Base-by-base conservation (phyloP, 2,888 invertebrate genomes). In the Macaria notata region DNA sequence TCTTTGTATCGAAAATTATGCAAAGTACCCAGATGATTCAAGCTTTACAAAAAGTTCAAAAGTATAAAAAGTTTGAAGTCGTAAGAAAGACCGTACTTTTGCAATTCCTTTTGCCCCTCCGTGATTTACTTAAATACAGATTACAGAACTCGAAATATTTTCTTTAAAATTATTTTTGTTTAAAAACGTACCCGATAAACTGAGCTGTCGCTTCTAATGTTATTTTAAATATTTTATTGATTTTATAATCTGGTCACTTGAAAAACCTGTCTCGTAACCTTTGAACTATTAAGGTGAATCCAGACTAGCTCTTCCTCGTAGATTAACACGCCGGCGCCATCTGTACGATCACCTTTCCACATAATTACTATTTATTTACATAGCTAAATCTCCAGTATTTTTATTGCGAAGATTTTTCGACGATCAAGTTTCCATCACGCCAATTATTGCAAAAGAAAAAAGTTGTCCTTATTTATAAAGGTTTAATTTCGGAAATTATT, bases 211-310 rank as follows among this genome's bases (percentile, higher is more conserved):
- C 68, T 68, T 59, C 46, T 70, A 72, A 74, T 71, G 68, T 73
- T 67, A 67, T 71, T 76, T 73, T 70, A 72, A 73, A 78, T 76
- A 76, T 77, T 76, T 76, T 76, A 78, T 81, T 74, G 72, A 72
- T 73, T 72, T 68, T 68, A 74, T 71, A 72, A 76, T 68, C 72
- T 73, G 75, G 73, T 72, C 76, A 72, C 73, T 75, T 66, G 79
- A 68, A 53, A 74, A 84, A 87, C 86, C 82, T 61, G 87, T 81
- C 56, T 75, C 55, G 49, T 70, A 75, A 88, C 83, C 88, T 88
- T 81, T 88, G 88, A 86, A 85, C 88, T 86, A 78, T 81, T 75
- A 78, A 77, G 77, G 71, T 71, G 69, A 54, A 59, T 69, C 53
- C 61, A 71, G 60, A 64, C 55, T 59, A 51, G 33, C 9, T 43